Conservation (phyloP, 2,888 invertebrate genomes). For the Pharmacophagus antenor region DNA sequence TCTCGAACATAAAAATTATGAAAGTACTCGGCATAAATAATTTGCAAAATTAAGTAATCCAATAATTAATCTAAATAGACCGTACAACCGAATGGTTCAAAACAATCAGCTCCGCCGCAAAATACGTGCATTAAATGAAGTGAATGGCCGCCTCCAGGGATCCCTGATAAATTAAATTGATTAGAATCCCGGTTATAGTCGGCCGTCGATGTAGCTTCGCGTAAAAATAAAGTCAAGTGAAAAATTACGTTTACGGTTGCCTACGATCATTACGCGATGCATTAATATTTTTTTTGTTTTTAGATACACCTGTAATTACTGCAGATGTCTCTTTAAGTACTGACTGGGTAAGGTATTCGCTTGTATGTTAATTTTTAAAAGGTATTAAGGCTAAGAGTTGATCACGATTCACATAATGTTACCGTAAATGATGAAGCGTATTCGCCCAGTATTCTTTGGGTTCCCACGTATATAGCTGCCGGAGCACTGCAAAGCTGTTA, state of each 20-base stretch:
- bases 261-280: constrained; percentile 44
- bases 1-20: not conserved
- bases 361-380: no score
- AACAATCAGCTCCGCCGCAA: constrained; percentile 80
- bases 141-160: constrained; percentile 79
- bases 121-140: constrained; percentile 82
- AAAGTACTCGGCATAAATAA: constrained; percentile 40
- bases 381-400: no score
- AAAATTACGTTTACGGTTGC: constrained; percentile 65
- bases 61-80: constrained; percentile 81
- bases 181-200: constrained; percentile 78
- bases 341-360: no score
- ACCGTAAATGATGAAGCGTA: no score
- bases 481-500: no score
- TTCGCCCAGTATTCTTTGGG: no score
- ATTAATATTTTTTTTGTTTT: constrained; percentile 41
- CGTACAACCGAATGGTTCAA: constrained; percentile 80
- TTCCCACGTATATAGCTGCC: no score
- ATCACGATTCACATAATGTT: no score
- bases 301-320: no score
- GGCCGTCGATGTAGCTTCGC: constrained; percentile 66
- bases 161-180: constrained; percentile 82
- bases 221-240: constrained; percentile 75
- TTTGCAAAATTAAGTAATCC: constrained; percentile 79
- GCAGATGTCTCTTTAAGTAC: no score